Evolutionary conservation across 2,888 invertebrate species (phyloP).

Genomic region (Epinotia demarniana): DNA sequence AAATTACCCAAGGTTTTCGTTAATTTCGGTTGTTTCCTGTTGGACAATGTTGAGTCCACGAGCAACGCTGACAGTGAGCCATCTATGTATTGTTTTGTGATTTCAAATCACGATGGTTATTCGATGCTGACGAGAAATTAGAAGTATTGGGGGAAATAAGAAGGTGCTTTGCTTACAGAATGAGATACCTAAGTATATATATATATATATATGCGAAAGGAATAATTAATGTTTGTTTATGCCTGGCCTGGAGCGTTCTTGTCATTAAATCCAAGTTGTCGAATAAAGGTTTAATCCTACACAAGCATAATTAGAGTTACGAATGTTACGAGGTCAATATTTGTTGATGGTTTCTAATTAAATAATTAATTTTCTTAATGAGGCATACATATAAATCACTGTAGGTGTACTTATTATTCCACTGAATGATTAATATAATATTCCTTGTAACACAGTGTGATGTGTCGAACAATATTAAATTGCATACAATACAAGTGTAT

Average conservation of each 20-base stretch:
- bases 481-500: too few relatives aligned
- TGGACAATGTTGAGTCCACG: not conserved
- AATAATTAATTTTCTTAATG: conserved; percentile 13
- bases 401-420: too few relatives aligned
- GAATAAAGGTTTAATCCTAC: not conserved
- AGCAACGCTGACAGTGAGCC: conserved; percentile 62
- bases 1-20: too few relatives aligned
- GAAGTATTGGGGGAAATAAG: conserved; percentile 8
- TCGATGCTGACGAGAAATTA: conserved; percentile 70
- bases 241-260: not conserved
- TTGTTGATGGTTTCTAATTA: conserved; percentile 6
- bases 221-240: not conserved
- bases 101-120: conserved; percentile 74
- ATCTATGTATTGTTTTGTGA: conserved; percentile 70
- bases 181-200: too few relatives aligned
- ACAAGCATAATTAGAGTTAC: not conserved
- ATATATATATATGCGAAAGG: too few relatives aligned
- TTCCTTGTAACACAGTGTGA: too few relatives aligned
- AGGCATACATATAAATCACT: not conserved
- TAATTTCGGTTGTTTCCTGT: too few relatives aligned
- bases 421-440: too few relatives aligned
- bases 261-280: not conserved
- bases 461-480: too few relatives aligned
- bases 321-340: not conserved
- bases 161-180: not conserved